Evolutionary conservation across 2,888 invertebrate genomes (phyloP).

Genomic region (Hylaea fasciaria): DNA sequence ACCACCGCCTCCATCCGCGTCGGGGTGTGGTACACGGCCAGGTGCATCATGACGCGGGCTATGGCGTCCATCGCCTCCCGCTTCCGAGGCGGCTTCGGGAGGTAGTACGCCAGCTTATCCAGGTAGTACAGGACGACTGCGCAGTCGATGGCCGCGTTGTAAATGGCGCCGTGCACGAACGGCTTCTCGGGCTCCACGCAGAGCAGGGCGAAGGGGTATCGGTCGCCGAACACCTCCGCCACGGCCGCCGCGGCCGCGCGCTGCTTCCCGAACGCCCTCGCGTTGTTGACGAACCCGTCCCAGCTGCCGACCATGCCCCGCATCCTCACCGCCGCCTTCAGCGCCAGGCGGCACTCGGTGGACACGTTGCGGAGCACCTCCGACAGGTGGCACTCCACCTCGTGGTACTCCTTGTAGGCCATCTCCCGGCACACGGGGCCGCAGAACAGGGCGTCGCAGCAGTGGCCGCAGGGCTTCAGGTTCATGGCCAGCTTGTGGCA

Average conservation of each 20-base stretch:
- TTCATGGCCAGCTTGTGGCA: conserved; percentile 8
- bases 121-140: background rate
- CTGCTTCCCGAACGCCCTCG: background rate
- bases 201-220: background rate
- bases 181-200: background rate
- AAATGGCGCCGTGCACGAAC: background rate
- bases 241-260: background rate
- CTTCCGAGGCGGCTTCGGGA: background rate
- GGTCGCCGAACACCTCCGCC: background rate
- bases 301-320: background rate
- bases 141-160: background rate
- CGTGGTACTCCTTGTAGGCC: conserved; percentile 22
- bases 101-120: background rate
- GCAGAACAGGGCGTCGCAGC: conserved; percentile 19
- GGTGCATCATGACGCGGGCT: background rate
- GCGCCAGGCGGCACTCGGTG: background rate
- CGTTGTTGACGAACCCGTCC: background rate
- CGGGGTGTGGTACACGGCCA: background rate
- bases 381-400: conserved; percentile 16
- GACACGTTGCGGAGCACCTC: background rate
- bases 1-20: background rate
- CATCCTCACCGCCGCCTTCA: background rate
- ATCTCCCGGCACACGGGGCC: background rate
- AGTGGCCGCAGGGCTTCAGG: conserved; percentile 15
- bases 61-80: background rate